Conservation (phyloP, 30 jellyfish, hydroid and myxozoan species). For the Pelagia noctiluca region DNA sequence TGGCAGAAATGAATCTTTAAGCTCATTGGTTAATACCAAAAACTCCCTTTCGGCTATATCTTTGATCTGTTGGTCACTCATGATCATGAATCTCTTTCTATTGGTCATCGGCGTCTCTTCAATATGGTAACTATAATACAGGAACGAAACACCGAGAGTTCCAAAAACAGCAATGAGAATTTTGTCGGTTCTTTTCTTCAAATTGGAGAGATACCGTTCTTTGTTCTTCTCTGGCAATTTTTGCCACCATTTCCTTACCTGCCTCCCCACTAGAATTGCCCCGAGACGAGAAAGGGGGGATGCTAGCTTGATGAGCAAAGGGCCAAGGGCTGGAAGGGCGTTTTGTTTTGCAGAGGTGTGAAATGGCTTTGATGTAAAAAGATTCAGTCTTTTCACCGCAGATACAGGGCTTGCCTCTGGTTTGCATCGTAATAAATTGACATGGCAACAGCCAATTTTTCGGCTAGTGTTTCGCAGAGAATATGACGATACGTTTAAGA, state of each 20-base stretch:
- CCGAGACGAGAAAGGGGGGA: constrained; percentile 80
- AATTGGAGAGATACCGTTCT: background rate
- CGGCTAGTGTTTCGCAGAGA: too few relatives aligned
- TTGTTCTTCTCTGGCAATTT: constrained; percentile 64
- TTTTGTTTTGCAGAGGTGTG: constrained; percentile 46
- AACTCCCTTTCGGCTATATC: constrained; percentile 74
- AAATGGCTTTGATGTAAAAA: too few relatives aligned
- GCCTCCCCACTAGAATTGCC: constrained; percentile 78
- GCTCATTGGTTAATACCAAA: constrained; percentile 21
- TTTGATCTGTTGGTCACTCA: constrained; percentile 72
- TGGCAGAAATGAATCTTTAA: constrained; percentile 55
- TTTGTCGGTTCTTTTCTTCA: constrained; percentile 55
- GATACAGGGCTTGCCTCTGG: too few relatives aligned
- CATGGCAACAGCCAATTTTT: too few relatives aligned
- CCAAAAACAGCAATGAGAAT: constrained; percentile 47
- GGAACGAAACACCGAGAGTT: constrained; percentile 60
- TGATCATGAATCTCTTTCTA: constrained; percentile 73
- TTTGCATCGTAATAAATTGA: too few relatives aligned
- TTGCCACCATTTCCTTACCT: constrained; percentile 88
- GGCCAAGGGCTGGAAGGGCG: constrained; percentile 87
- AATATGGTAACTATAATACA: constrained; percentile 74
- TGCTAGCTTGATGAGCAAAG: constrained; percentile 75
- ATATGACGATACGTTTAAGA: too few relatives aligned
- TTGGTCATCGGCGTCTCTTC: constrained; percentile 89
- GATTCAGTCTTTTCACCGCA: too few relatives aligned